Conservation (phyloP, 2,888 invertebrate genomes). For the Schizaphis graminum region DNA sequence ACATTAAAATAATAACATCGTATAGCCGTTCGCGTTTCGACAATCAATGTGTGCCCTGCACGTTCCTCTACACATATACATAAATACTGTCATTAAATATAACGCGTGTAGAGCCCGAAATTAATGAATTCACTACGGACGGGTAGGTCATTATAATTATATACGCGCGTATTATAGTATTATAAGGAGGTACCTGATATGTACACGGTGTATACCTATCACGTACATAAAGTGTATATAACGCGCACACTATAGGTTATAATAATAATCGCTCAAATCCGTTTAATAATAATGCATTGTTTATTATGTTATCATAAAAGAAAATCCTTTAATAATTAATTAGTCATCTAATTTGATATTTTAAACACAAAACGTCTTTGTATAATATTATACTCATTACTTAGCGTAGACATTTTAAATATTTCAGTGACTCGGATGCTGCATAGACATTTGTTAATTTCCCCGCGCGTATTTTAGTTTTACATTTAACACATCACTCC, state of each 20-base stretch:
- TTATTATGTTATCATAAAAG: neutral
- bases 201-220: neutral
- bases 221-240: neutral
- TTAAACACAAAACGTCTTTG: neutral
- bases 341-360: neutral
- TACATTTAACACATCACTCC: neutral
- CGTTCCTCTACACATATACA: neutral
- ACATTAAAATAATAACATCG: neutral
- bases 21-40: neutral
- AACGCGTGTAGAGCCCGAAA: neutral
- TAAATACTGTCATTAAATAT: neutral
- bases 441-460: neutral
- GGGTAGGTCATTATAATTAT: neutral
- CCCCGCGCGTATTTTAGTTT: neutral
- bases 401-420: neutral
- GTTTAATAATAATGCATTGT: neutral
- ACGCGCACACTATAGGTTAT: neutral
- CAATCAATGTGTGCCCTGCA: slow-evolving; percentile 1
- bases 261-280: neutral
- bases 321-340: neutral
- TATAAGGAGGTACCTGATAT: neutral
- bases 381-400: neutral
- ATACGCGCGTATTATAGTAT: neutral
- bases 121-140: neutral
- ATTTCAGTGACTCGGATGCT: neutral